Conservation (phyloP, 2,888 invertebrate species). For the Calameuta idolon region DNA sequence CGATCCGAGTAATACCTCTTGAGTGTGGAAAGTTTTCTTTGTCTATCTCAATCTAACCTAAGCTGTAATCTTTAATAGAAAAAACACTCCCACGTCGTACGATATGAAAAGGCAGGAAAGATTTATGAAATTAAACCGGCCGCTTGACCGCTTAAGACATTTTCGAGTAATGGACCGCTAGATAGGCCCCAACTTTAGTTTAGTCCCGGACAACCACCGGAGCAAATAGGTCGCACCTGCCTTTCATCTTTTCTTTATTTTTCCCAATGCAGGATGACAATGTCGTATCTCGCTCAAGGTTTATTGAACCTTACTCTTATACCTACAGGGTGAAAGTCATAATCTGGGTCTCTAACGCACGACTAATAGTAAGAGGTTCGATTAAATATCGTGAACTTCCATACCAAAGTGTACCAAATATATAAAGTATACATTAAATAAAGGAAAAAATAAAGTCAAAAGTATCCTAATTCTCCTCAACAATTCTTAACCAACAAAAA, state of each 20-base stretch:
- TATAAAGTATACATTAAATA: background rate
- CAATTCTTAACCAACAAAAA: background rate
- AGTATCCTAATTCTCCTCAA: background rate
- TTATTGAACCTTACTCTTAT: conserved; percentile 26
- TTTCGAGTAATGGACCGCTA: background rate
- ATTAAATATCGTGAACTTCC: background rate
- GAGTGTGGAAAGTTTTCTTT: background rate
- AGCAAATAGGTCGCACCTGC: conserved; percentile 41
- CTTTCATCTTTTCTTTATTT: conserved; percentile 21
- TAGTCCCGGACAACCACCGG: conserved; percentile 24
- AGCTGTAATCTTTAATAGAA: background rate
- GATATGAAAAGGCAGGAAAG: background rate
- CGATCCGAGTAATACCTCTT: background rate
- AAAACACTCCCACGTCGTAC: background rate
- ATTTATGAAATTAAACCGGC: background rate
- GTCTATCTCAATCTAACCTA: background rate
- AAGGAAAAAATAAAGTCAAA: background rate
- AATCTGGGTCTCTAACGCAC: conserved; percentile 13
- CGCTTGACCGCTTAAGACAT: background rate
- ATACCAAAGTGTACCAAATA: background rate
- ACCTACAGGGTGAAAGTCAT: conserved; percentile 25
- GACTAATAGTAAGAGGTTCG: background rate
- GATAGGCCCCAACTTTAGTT: conserved; percentile 19
- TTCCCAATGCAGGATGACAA: conserved; percentile 33
- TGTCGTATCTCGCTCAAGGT: conserved; percentile 25